Evolutionary conservation across 2,797 vertebrate genomes (phyloP), one percentile per base, ranked within the genome.

Genomic region (Pristis pectinata): DNA sequence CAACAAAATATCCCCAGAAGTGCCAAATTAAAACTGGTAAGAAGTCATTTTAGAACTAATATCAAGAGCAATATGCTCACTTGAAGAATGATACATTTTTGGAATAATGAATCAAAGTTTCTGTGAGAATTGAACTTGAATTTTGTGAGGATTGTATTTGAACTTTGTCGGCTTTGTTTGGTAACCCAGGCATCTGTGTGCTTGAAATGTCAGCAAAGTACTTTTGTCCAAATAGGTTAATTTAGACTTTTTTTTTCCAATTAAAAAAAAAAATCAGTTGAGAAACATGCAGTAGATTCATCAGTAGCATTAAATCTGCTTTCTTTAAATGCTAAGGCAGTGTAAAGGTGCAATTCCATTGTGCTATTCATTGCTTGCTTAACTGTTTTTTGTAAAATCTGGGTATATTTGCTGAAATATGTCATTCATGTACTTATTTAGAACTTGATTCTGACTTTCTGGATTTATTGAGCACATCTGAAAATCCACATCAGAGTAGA

Each of bases 401-500:
- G 70, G 24, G 4, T 1, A 24, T 93, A 44, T 93, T 44, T 74
- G 70, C 17, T 56, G 30, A 34, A 5, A 74, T 70, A 24, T 94
- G 92, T 53, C n/a, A 64, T 37, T 91, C 34, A 44, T 93, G 27
- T 74, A 44, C 94, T 95, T 95, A 95, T 97, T 95, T 95, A 99
- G 99, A 98, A 27, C 97, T 98, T 96, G 97, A 97, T 80, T 97
- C 97, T 96, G 98, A 98, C 95, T 97, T 98, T 94, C 97, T 98
- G 95, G 98, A 98, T 96, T 97, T 98, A 94, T 96, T 99, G 96
- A 98, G 97, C 95, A 97, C 98, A 95, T 97, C 98, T 0, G 99
- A 99, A 96, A 97, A 97, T 77, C 95, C 97, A 64, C 97, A 97
- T 95, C 98, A 98, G 92, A 97, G 96, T 95, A 96, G 96, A 94